Conservation (phyloP, 1,140 invertebrate genomes). For the Listronotus oregonensis region DNA sequence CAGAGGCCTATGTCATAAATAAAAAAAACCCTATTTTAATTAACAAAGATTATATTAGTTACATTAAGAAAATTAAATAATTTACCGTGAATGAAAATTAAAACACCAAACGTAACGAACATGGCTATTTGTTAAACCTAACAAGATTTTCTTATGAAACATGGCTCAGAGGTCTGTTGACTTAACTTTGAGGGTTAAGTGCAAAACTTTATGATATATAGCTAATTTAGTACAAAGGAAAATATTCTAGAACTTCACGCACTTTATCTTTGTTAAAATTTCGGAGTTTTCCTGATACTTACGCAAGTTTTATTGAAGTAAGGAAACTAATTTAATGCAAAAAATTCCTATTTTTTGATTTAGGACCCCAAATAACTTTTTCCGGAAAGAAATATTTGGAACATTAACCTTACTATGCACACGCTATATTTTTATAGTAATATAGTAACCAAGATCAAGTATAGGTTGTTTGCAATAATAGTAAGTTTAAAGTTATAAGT, state of each 20-base stretch:
- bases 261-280: conserved; percentile 30
- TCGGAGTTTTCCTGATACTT: conserved; percentile 19
- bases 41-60: background rate
- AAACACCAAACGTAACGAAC: conserved; percentile 14
- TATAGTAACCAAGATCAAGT: no score
- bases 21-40: no score
- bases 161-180: conserved; percentile 17
- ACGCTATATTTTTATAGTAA: no score
- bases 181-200: conserved; percentile 24
- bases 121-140: conserved; percentile 15
- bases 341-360: conserved; percentile 23
- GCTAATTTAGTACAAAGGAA: conserved; percentile 24
- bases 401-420: no score
- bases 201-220: conserved; percentile 26
- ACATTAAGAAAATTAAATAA: background rate
- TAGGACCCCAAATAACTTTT: conserved; percentile 6
- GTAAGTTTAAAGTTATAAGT: no score
- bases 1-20: no score
- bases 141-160: conserved; percentile 22
- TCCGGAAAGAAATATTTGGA: background rate
- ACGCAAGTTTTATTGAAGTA: conserved; percentile 26
- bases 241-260: conserved; percentile 25
- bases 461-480: no score
- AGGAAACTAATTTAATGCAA: conserved; percentile 11
- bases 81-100: conserved; percentile 3